Evolutionary conservation across 2,888 invertebrate genomes (phyloP), one percentile per base, ranked within the genome.

Genomic region (Chrysolina oricalcia): DNA sequence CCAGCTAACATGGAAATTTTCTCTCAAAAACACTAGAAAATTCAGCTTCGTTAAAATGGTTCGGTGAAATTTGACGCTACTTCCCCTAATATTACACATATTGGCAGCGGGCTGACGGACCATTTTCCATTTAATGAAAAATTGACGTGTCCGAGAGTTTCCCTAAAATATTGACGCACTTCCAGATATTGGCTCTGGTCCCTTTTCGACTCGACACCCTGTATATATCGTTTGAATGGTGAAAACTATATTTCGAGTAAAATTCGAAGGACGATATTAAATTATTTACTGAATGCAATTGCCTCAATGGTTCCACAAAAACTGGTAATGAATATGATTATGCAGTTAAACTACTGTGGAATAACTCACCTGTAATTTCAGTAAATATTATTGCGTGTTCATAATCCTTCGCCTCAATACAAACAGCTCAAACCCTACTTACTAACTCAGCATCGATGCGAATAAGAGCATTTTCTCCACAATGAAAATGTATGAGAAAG

Each of bases 401-500:
- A 53, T 53, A 53, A 17, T 19, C 19, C 23, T 23, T 27, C 15
- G n/a, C 23, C n/a, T 59, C 59, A 27, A 59, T 59, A 59, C 27
- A 27, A 27, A 59, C 15, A 59, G 50, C 17, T 50, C 48, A 48
- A n/a, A 15, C 11, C 11, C n/a, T n/a, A n/a, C n/a, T n/a, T n/a
- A n/a, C n/a, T 2, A 13, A 50, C 15, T 27, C 17, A 27, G 5
- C 23, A 11, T 8, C 27, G 17, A 6, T 17, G 50, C 8, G 17
- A 50, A 50, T 15, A 1, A 43, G n/a, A 17, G 13, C 9, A 50
- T 15, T 50, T 17, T 53, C 17, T 59, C 23, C 23, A 27, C 17
- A 13, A 59, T 48, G 46, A 70, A 15, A 11, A 72, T 73, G 71
- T 78, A 78, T 48, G 73, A 75, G 43, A 74, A 72, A 67, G 77